Evolutionary conservation across 2,797 vertebrate species (phyloP).

Genomic region (Taeniopygia guttata): DNA sequence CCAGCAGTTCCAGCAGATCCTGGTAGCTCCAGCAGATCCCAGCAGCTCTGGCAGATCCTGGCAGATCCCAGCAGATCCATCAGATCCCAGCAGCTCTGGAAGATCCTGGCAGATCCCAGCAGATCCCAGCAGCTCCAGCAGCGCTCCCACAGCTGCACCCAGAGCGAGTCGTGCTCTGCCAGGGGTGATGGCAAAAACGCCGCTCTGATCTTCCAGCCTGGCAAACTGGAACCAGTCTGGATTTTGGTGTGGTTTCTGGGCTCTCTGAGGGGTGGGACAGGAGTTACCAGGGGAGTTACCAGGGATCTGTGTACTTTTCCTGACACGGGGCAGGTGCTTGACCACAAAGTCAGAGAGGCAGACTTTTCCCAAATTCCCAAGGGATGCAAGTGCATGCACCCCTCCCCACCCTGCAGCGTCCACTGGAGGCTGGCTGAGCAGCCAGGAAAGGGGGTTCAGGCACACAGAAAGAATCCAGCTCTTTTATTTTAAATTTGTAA

Average conservation of each 20-base stretch:
- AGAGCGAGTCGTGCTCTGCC: accelerated
- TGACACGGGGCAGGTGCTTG: not conserved
- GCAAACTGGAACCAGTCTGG: not conserved
- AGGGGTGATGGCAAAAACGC: not conserved
- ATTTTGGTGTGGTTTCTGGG: not conserved
- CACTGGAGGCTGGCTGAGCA: not conserved
- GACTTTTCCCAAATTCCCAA: not conserved
- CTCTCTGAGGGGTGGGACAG: not conserved
- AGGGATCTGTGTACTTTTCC: not conserved
- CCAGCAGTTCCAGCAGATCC: too few species aligned
- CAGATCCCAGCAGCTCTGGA: too few species aligned
- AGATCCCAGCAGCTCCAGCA: too few species aligned
- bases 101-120: not conserved
- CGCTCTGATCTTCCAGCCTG: not conserved
- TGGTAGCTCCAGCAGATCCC: too few species aligned
- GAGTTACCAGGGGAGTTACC: not conserved
- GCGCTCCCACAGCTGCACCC: accelerated
- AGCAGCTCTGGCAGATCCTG: too few species aligned
- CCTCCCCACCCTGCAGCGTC: accelerated
- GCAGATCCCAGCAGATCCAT: too few species aligned
- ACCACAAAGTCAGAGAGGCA: not conserved
- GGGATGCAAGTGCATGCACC: accelerated
- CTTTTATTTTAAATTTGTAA: constrained; percentile 30
- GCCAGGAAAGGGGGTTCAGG: not conserved
- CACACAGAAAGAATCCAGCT: not conserved